A percentile compares a stretch with the other conserved stretches of the same genome.
Evolutionary conservation across 2,888 invertebrate genomes (phyloP).

Genomic region (Entomobrya multifasciata): DNA sequence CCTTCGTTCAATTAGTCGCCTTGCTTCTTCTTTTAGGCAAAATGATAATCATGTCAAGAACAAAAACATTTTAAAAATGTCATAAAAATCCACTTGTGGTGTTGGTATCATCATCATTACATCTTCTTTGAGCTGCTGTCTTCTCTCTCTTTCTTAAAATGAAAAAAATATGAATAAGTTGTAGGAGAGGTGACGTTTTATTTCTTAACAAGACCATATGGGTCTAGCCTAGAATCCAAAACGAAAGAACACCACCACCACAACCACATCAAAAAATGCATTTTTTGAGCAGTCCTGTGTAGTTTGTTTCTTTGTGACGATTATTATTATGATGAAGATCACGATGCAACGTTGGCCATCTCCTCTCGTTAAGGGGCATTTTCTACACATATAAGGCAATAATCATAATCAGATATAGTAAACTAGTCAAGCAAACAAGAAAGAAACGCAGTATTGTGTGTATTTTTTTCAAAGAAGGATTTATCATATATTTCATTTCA

Average conservation of each 20-base stretch:
- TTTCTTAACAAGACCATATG: slow-evolving; percentile 49
- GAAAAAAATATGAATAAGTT: slow-evolving; percentile 28
- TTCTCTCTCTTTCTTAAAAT: slow-evolving; percentile 10
- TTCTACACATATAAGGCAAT: slow-evolving; percentile 58
- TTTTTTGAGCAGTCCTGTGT: neutral
- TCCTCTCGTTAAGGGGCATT: slow-evolving; percentile 48
- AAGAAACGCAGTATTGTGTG: neutral
- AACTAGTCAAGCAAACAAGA: slow-evolving; percentile 2
- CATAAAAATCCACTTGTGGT: slow-evolving; percentile 67
- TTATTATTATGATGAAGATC: neutral
- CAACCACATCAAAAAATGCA: too few relatives aligned
- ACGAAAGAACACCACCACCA: too few relatives aligned
- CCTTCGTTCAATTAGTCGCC: slow-evolving; percentile 44
- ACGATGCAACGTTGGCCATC: neutral
- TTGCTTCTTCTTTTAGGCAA: slow-evolving; percentile 55
- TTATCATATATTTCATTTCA: slow-evolving; percentile 33
- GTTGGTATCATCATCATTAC: slow-evolving; percentile 3
- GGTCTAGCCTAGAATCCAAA: neutral
- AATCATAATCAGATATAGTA: slow-evolving; percentile 43
- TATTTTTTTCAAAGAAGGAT: slow-evolving; percentile 64
- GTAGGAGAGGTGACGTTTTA: slow-evolving; percentile 54
- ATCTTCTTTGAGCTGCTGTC: neutral
- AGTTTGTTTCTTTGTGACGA: neutral
- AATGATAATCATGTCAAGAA: slow-evolving; percentile 68
- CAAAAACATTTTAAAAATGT: slow-evolving; percentile 68